Base-by-base conservation (phyloP, 1,140 invertebrate genomes). In the Aphaenogaster floridana region DNA sequence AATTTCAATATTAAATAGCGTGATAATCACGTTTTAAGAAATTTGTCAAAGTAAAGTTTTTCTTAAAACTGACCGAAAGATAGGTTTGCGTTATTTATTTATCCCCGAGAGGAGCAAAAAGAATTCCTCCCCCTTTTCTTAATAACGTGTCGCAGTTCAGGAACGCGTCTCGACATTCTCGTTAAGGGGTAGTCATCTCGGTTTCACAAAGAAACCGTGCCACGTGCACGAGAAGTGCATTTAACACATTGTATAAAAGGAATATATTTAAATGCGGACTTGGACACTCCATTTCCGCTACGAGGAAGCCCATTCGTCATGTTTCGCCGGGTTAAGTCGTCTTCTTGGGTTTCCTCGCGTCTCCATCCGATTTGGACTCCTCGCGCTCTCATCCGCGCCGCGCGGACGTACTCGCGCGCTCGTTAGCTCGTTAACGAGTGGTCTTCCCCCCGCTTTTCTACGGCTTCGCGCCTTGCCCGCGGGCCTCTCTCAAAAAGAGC, bases 401-500 rank as follows among this genome's bases (percentile, higher is more conserved):
- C 42, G 59, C 83, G 64, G 21, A 87, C 15, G 72, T 52, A 72
- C 79, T 85, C 76, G 68, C n/a, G 66, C 50, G 59, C 66, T 86
- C 50, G 77, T 89, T 81, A 79, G 87, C 77, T 88, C 87, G 86
- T 89, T 87, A 78, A 87, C 74, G 74, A 87, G 68, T 81, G 48
- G 36, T 17, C 76, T 48, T 66, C 28, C 77, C 50, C 68, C 28
- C 34, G 88, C 28, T 86, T 91, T 89, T 86, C 89, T 76, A 86
- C 84, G 89, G 79, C 84, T 81, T 90, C 88, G 86, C 76, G 61
- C 86, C 88, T 64, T n/a, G 52, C 36, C 17, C 52, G 71, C 85
- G 13, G 39, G 39, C 45, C 50, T 74, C 74, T 90, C 78, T 63
- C 48, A 54, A 80, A 84, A 89, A 91, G 91, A 91, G 89, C 84